A percentile compares a stretch with the other conserved stretches of the same genome.
phyloP scores from a whole-genome alignment of 2,797 vertebrate species.

The Karalla daura region DNA sequence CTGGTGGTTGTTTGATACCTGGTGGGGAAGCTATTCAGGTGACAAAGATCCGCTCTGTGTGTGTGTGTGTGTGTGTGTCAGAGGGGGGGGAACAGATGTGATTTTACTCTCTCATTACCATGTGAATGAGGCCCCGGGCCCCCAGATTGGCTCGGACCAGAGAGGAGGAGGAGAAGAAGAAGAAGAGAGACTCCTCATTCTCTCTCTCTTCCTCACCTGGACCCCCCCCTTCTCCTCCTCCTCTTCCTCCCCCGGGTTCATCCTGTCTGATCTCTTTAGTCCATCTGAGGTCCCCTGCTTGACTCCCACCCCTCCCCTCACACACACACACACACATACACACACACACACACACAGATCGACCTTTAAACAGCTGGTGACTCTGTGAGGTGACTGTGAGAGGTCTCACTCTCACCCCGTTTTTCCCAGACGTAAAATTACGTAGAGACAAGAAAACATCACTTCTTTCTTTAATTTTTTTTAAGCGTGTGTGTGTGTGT shows the following conservation, averaged over 20 bases:
- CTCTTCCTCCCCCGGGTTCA: constrained; percentile 52
- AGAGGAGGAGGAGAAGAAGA: constrained; percentile 58
- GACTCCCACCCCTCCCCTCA: constrained; percentile 78
- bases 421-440: too few relatives aligned
- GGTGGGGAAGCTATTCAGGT: constrained; percentile 99
- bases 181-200: constrained; percentile 33
- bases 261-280: constrained; percentile 93
- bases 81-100: constrained; percentile 94
- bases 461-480: too few relatives aligned
- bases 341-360: constrained; percentile 45
- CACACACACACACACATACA: constrained; percentile 18
- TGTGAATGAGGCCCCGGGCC: constrained; percentile 93
- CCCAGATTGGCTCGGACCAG: constrained; percentile 89
- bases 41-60: constrained; percentile 91
- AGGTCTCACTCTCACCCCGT: constrained; percentile 75
- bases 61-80: constrained; percentile 60
- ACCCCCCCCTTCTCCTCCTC: too few relatives aligned
- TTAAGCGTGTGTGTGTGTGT: too few relatives aligned
- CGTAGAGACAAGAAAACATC: too few relatives aligned
- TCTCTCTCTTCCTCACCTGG: constrained; percentile 90
- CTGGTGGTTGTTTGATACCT: constrained; percentile 98
- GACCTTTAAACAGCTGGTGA: constrained; percentile 88
- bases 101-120: constrained; percentile 99
- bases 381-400: constrained; percentile 89
- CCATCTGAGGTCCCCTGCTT: constrained; percentile 93